phyloP scores from a whole-genome alignment of 1,140 invertebrate genomes.

The Oreohelix idahoensis region DNA sequence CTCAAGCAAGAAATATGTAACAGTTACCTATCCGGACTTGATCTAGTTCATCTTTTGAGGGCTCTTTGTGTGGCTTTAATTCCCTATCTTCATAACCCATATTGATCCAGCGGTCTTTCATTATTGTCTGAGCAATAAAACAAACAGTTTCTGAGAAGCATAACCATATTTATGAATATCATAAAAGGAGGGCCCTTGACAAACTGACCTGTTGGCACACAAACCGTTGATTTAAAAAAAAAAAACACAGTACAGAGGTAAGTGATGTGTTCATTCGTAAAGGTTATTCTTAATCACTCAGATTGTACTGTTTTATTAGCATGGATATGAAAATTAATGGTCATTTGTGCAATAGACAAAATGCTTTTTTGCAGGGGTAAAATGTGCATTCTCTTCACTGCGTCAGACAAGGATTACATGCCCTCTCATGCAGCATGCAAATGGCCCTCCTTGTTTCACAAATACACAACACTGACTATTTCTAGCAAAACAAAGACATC shows the following conservation, averaged over 20 bases:
- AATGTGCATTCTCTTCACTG: too few relatives aligned
- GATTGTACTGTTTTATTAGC: too few relatives aligned
- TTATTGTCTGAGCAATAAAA: constrained; percentile 70
- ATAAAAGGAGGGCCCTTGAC: constrained; percentile 24
- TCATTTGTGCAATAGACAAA: too few relatives aligned
- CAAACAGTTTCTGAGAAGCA: constrained; percentile 51
- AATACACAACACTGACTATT: constrained; percentile 22
- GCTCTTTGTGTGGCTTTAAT: constrained; percentile 97
- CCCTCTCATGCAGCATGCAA: constrained; percentile 36
- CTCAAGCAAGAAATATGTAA: constrained; percentile 31
- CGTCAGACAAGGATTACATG: too few relatives aligned
- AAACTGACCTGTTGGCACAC: not conserved
- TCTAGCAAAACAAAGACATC: constrained; percentile 13
- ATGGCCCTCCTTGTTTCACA: constrained; percentile 28
- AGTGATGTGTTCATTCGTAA: too few relatives aligned
- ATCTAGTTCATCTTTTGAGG: constrained; percentile 95
- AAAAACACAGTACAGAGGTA: too few relatives aligned
- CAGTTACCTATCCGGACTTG: constrained; percentile 87
- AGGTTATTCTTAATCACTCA: too few relatives aligned
- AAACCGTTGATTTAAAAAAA: not conserved
- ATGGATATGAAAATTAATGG: too few relatives aligned
- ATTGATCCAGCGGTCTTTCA: constrained; percentile 74
- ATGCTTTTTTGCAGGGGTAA: too few relatives aligned
- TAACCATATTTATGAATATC: constrained; percentile 32
- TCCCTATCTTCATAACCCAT: constrained; percentile 80